A percentile compares a stretch with the other conserved stretches of the same genome.
phyloP scores from a whole-genome alignment of 2,113 vertebrate genomes.

The Hylia prasina region DNA sequence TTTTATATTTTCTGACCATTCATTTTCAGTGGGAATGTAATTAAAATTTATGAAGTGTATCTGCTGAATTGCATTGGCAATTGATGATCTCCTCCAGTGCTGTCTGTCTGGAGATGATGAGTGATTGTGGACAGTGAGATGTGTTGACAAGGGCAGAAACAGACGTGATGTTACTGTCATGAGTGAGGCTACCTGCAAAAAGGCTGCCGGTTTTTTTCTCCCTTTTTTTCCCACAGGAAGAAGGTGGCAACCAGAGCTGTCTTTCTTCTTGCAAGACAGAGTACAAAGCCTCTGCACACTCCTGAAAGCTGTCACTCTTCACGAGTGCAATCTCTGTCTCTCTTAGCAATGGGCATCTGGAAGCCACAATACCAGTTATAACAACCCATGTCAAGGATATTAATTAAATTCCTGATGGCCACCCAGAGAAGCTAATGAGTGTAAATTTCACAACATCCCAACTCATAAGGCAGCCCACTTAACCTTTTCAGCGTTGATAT shows the following conservation, averaged over 20 bases:
- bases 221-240: slow-evolving; percentile 63
- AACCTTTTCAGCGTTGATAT: not conserved
- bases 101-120: slow-evolving; percentile 89
- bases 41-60: slow-evolving; percentile 99
- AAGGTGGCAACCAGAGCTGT: slow-evolving; percentile 56
- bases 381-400: not conserved
- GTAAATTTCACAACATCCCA: slow-evolving; percentile 36
- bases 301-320: slow-evolving; percentile 55
- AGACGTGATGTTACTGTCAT: slow-evolving; percentile 77
- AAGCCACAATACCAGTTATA: not conserved
- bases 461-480: slow-evolving; percentile 1
- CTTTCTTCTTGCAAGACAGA: slow-evolving; percentile 56
- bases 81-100: slow-evolving; percentile 90
- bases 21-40: slow-evolving; percentile 93
- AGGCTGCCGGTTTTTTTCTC: not conserved
- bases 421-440: slow-evolving; percentile 50
- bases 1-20: slow-evolving; percentile 99
- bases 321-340: slow-evolving; percentile 32
- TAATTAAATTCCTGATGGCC: slow-evolving; percentile 54
- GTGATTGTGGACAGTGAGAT: slow-evolving; percentile 87
- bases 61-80: slow-evolving; percentile 96
- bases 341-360: slow-evolving; percentile 60
- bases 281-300: slow-evolving; percentile 20
- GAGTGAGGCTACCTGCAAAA: slow-evolving; percentile 69
- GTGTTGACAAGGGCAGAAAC: slow-evolving; percentile 90